A percentile compares a stretch with the other conserved stretches of the same genome.
These are phyloP conservation scores for Zaprionus capensis DNA, from an alignment of 1,140 invertebrate genomes.

Conservation along the genomic window DNA sequence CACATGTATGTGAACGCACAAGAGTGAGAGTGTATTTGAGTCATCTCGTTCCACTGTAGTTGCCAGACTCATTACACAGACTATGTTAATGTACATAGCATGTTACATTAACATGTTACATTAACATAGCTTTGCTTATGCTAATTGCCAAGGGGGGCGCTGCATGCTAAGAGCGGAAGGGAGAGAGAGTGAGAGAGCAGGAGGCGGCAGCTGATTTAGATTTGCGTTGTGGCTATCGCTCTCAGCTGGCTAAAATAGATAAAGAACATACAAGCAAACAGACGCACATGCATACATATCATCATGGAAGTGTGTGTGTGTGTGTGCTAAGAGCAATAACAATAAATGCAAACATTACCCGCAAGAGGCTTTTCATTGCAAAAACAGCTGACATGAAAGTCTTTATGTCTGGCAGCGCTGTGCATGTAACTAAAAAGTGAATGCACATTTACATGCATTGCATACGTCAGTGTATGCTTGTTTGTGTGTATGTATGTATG, in stretches of 20 bases:
- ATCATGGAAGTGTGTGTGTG: background rate
- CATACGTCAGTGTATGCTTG: background rate
- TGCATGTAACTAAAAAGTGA: slow-evolving; percentile 52
- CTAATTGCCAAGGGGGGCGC: background rate
- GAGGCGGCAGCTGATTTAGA: slow-evolving; percentile 22
- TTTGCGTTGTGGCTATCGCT: slow-evolving; percentile 38
- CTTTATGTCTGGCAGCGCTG: slow-evolving; percentile 62
- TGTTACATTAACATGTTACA: slow-evolving; percentile 4
- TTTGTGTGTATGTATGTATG: background rate
- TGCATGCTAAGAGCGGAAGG: slow-evolving; percentile 16
- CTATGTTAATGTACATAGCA: slow-evolving; percentile 11
- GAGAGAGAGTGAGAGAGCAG: background rate
- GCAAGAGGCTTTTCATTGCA: slow-evolving; percentile 30
- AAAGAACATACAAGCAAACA: slow-evolving; percentile 9
- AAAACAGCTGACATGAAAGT: slow-evolving; percentile 63
- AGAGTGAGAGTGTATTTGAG: slow-evolving; percentile 25
- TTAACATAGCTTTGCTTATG: slow-evolving; percentile 2
- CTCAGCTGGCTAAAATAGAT: slow-evolving; percentile 26
- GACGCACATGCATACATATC: background rate
- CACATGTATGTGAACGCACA: slow-evolving; percentile 3
- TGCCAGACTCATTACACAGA: slow-evolving; percentile 25
- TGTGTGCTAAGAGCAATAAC: slow-evolving; percentile 35
- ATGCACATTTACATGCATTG: slow-evolving; percentile 49
- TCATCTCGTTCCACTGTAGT: slow-evolving; percentile 14
- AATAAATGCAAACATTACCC: slow-evolving; percentile 59